Evolutionary conservation across 2,888 invertebrate species (phyloP), one percentile per base, ranked within the genome.

Genomic region (Leptura quadrifasciata): DNA sequence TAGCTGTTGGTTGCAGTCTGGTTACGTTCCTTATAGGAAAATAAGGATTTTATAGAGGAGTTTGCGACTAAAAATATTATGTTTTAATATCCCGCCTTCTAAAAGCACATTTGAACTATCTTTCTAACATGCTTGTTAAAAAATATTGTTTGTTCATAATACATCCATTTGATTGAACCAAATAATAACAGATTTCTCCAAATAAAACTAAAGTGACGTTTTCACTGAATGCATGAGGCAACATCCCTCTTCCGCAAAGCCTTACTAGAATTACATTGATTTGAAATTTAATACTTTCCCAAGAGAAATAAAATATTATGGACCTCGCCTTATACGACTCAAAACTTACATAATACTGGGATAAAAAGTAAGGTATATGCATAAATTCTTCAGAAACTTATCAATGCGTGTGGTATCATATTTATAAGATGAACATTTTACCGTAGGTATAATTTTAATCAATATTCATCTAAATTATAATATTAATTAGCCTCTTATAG

Each of bases 401-500:
- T 47, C 47, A 47, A 47, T 47, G 47, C 17, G 47, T 47, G 47
- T 47, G 47, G 47, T n/a, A 47, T 4, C 1, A 47, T n/a, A 47
- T 47, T 47, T 47, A 47, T 4, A 15, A 39, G 47, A 2, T 6
- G 5, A n/a, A n/a, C 5, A 17, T n/a, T 47, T 47, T 47, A 47
- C 47, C 47, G n/a, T n/a, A 5, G 12, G 39, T 15, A 47, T 52
- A 64, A 64, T 54, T 65, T 65, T 65, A 65, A 54, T 65, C 65
- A 65, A 52, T 65, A 65, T 65, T 24, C 65, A 65, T 15, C 31
- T 52, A 65, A 31, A 65, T 65, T 65, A 65, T 65, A 65, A 65
- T n/a, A 52, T 65, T 65, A 65, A 65, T 65, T 24, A 65, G 39
- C 15, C 21, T 64, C 15, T 21, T 47, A 54, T 47, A 27, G 47